phyloP scores from a whole-genome alignment of 2,797 vertebrate species.

The Muscicapa comitata region DNA sequence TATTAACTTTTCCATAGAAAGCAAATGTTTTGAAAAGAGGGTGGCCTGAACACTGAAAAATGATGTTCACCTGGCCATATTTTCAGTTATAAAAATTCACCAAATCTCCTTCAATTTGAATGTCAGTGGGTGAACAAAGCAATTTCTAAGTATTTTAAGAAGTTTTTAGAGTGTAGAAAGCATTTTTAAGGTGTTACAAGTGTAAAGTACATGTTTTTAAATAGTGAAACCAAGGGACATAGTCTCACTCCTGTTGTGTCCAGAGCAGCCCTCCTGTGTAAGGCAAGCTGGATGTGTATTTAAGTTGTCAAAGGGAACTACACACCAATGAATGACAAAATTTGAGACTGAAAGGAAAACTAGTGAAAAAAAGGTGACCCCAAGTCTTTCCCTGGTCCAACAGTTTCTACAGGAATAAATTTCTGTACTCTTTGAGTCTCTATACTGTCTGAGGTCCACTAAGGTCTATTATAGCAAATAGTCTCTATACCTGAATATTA shows the following conservation, averaged over 20 bases:
- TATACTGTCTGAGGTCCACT: neutral
- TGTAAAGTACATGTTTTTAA: neutral
- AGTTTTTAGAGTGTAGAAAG: neutral
- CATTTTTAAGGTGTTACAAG: neutral
- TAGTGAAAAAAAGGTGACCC: neutral
- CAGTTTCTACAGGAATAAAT: neutral
- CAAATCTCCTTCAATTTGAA: neutral
- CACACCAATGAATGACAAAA: neutral
- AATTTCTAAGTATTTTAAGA: neutral
- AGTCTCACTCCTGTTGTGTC: neutral
- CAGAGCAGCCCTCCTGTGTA: neutral
- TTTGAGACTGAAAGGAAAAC: neutral
- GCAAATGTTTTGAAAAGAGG: neutral
- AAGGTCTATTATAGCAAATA: neutral
- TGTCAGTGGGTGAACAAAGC: neutral
- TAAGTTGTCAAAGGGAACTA: neutral
- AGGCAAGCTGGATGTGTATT: neutral
- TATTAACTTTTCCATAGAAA: neutral
- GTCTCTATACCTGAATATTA: neutral
- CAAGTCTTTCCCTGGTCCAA: neutral
- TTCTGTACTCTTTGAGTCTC: neutral
- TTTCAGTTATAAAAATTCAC: neutral
- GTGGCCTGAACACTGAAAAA: neutral
- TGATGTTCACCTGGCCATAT: neutral
- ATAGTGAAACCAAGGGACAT: neutral